phyloP scores from a whole-genome alignment of 2,113 vertebrate genomes.

The Pao palembangensis region DNA sequence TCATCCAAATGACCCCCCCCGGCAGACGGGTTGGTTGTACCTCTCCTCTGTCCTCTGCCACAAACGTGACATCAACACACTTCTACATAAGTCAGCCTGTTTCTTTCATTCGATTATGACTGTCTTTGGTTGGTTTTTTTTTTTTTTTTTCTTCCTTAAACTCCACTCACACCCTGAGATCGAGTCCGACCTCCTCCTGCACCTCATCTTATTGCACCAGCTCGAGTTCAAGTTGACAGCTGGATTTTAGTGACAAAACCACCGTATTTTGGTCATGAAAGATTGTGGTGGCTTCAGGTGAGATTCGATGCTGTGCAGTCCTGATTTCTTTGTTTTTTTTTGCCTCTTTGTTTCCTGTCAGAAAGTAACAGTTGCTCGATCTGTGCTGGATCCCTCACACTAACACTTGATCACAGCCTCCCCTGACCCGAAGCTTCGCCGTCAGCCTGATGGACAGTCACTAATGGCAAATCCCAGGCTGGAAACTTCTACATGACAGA shows the following conservation, averaged over 20 bases:
- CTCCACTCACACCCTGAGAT: neutral
- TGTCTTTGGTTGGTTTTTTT: slow-evolving; percentile 42
- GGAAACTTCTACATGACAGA: too few relatives aligned
- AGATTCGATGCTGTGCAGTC: too few relatives aligned
- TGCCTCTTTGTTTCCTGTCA: too few relatives aligned
- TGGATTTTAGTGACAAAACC: neutral
- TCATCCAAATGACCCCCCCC: too few relatives aligned
- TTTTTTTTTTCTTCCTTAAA: neutral
- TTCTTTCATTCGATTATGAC: slow-evolving; percentile 15
- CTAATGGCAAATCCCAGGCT: too few relatives aligned
- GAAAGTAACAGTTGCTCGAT: too few relatives aligned
- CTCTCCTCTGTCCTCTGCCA: slow-evolving; percentile 18
- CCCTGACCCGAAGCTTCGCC: too few relatives aligned
- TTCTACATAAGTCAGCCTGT: neutral
- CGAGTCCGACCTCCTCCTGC: slow-evolving; percentile 2
- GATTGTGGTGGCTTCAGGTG: neutral
- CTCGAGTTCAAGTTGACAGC: slow-evolving; percentile 28
- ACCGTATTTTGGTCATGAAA: neutral
- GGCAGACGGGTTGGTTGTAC: slow-evolving; percentile 14
- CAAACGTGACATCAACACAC: slow-evolving; percentile 8
- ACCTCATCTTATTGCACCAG: slow-evolving; percentile 48
- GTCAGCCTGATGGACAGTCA: too few relatives aligned
- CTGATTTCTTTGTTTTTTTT: too few relatives aligned
- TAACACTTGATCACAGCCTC: too few relatives aligned
- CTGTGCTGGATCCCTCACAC: too few relatives aligned